phyloP scores from a whole-genome alignment of 2,797 vertebrate genomes.

The Moxostoma hubbsi region DNA sequence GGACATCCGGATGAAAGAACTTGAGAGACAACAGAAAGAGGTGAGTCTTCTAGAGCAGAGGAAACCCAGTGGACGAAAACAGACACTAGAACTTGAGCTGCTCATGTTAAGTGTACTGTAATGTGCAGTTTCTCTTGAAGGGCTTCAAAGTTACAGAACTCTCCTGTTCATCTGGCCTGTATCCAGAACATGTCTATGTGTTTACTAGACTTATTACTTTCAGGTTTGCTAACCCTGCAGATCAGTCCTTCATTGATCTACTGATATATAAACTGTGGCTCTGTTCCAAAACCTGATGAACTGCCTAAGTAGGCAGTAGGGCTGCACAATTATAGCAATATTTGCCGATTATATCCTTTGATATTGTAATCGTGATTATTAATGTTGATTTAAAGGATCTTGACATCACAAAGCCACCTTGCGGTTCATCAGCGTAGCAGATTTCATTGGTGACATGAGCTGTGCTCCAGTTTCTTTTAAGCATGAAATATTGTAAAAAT shows the following conservation, averaged over 20 bases:
- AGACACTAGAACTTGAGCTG: background rate
- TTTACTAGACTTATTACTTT: background rate
- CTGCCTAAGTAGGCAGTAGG: background rate
- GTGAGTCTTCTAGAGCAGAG: slow-evolving; percentile 65
- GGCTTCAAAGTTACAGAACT: background rate
- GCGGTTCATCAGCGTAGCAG: too few relatives aligned
- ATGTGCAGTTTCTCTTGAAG: background rate
- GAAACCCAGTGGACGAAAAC: background rate
- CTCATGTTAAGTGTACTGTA: too few relatives aligned
- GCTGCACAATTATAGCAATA: too few relatives aligned
- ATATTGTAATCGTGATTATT: too few relatives aligned
- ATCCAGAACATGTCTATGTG: background rate
- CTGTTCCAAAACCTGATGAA: background rate
- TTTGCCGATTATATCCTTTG: too few relatives aligned
- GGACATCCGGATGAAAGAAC: slow-evolving; percentile 96
- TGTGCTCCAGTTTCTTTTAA: too few relatives aligned
- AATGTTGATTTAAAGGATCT: too few relatives aligned
- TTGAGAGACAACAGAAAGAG: slow-evolving; percentile 97
- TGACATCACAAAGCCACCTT: too few relatives aligned
- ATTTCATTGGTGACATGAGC: too few relatives aligned
- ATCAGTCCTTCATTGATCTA: background rate
- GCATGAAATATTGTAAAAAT: too few relatives aligned
- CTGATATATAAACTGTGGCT: background rate
- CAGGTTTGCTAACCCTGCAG: background rate
- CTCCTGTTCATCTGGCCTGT: background rate